phyloP scores from a whole-genome alignment of 2,888 invertebrate genomes.

The Melipona bicolor region DNA sequence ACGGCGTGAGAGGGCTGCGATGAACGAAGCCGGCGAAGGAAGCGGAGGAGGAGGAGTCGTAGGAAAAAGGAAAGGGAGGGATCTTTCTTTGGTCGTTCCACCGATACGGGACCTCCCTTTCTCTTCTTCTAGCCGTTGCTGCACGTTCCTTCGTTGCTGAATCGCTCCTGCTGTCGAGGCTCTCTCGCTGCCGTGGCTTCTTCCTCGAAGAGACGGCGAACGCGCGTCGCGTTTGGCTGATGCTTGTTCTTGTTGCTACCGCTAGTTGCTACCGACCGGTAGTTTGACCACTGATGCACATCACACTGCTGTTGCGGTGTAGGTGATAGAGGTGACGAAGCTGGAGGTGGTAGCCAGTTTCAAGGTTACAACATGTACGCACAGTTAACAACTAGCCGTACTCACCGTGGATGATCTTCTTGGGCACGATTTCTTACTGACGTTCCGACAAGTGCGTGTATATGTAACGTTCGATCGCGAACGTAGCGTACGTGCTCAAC shows the following conservation, averaged over 20 bases:
- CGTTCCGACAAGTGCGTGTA: not conserved
- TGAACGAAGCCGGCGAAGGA: slow-evolving; percentile 44
- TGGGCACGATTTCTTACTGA: slow-evolving; percentile 5
- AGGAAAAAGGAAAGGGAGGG: slow-evolving; percentile 69
- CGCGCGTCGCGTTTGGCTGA: slow-evolving; percentile 28
- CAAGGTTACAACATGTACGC: slow-evolving; percentile 72
- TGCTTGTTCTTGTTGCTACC: slow-evolving; percentile 47
- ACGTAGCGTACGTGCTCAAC: not conserved
- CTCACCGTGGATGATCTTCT: slow-evolving; percentile 22
- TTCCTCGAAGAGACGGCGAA: not conserved
- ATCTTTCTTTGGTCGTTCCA: slow-evolving; percentile 68
- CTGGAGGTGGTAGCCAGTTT: slow-evolving; percentile 74
- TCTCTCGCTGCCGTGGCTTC: not conserved
- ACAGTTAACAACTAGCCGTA: slow-evolving; percentile 33
- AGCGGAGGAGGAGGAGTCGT: slow-evolving; percentile 67
- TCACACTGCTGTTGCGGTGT: slow-evolving; percentile 34
- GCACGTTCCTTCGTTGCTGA: slow-evolving; percentile 24
- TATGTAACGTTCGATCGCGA: not conserved
- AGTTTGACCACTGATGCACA: slow-evolving; percentile 43
- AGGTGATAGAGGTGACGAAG: slow-evolving; percentile 71
- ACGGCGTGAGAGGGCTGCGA: slow-evolving; percentile 45
- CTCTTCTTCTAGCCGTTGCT: slow-evolving; percentile 56
- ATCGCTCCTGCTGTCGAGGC: slow-evolving; percentile 4
- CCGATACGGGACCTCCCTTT: slow-evolving; percentile 56
- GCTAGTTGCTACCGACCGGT: slow-evolving; percentile 50